Evolutionary conservation across 1,140 invertebrate species (phyloP).

Genomic region (Ruditapes philippinarum): DNA sequence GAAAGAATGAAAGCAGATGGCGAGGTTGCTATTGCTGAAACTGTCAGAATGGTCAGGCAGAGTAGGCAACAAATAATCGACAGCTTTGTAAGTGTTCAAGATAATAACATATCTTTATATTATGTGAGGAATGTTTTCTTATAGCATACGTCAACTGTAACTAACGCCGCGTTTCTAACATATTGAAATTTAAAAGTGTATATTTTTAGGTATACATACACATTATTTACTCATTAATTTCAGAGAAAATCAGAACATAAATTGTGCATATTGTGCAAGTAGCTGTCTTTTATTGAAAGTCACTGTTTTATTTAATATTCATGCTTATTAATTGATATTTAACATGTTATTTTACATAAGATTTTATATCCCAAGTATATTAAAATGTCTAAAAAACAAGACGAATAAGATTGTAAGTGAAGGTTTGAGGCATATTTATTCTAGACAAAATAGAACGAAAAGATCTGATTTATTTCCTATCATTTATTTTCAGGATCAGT

Average conservation of each 20-base stretch:
- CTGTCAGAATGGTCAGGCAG: neutral
- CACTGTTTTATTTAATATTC: no score
- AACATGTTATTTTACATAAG: neutral
- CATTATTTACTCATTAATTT: no score
- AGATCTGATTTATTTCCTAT: neutral
- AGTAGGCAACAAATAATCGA: neutral
- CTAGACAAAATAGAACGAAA: neutral
- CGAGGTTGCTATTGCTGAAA: constrained; percentile 6
- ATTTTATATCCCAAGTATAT: neutral
- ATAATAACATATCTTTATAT: neutral
- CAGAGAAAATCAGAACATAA: no score
- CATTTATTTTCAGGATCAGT: neutral
- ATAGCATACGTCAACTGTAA: neutral
- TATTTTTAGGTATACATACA: neutral
- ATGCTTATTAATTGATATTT: neutral
- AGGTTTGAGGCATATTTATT: neutral
- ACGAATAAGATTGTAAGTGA: neutral
- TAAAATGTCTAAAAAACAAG: neutral
- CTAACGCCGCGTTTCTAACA: neutral
- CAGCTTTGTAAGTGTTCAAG: neutral
- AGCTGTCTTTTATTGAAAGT: no score
- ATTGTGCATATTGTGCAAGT: neutral
- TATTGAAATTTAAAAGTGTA: neutral
- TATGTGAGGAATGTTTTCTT: neutral
- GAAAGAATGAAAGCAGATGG: neutral